Evolutionary conservation across 2,888 invertebrate genomes (phyloP), one percentile per base, ranked within the genome.

Genomic region (Rhabditoides inermis): DNA sequence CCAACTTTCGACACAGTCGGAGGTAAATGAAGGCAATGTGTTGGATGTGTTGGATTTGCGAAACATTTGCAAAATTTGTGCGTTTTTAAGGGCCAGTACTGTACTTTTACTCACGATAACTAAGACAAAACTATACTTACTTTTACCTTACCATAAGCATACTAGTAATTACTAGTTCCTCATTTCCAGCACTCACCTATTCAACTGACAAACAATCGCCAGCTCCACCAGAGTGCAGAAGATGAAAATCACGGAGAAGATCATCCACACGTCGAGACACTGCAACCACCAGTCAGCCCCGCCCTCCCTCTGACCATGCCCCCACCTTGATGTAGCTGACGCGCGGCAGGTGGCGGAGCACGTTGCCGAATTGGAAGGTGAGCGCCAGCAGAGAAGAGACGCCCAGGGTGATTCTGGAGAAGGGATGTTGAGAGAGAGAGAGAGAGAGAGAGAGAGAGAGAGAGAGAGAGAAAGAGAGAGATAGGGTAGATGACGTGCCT

Each of bases 281-380:
- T 66, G 51, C 49, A 64, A 45, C n/a, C 12, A 32, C 6, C 6
- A 37, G n/a, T 1, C n/a, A n/a, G n/a, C n/a, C n/a, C n/a, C n/a
- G n/a, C n/a, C n/a, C n/a, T n/a, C n/a, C n/a, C n/a, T n/a, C n/a
- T n/a, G n/a, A n/a, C n/a, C n/a, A n/a, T n/a, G n/a, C n/a, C 15
- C 22, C 44, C 12, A 57, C 65, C 63, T 73, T 76, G 49, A 76
- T 76, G 57, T 76, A 76, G 56, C 65, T 65, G 55, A 76, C 76
- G 44, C 76, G 63, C 26, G 76, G 76, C 56, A 76, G 58, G 58
- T 76, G 76, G 6, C 76, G 54, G n/a, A 74, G 58, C 5, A 76
- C 76, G 51, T 73, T 76, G 49, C 76, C 76, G 55, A 76, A 76
- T 52, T 76, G 76, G 45, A 76, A 76, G 22, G 76, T 76, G 36